Percentiles rank a stretch among this genome's conserved stretches.
Conservation (phyloP, 2,888 invertebrate species). For the Junonia oenone region DNA sequence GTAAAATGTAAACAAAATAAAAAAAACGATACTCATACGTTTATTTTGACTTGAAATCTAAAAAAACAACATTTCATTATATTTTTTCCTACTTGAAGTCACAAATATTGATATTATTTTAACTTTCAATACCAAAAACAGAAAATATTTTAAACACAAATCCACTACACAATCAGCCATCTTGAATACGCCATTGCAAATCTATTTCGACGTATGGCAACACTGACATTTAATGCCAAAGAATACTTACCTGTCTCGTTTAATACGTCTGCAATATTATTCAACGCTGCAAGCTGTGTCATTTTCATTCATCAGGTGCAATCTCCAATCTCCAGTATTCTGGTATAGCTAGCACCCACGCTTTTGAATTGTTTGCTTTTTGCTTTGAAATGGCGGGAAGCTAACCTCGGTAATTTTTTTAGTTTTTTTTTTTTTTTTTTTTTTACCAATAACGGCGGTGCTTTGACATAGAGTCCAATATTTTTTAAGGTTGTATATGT, state of each 20-base stretch:
- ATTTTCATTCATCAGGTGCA: conserved; percentile 50
- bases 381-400: not conserved
- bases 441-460: not conserved
- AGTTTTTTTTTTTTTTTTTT: not conserved
- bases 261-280: conserved; percentile 36
- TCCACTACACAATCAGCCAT: not conserved
- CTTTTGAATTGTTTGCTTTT: conserved; percentile 7
- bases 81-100: too few species aligned
- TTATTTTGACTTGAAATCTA: too few species aligned
- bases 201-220: conserved; percentile 12
- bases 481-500: too few species aligned
- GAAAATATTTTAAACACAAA: not conserved
- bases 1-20: too few species aligned
- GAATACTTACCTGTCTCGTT: conserved; percentile 30
- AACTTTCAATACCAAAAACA: too few species aligned
- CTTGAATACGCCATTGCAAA: conserved; percentile 7
- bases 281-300: conserved; percentile 39
- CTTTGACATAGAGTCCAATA: too few species aligned
- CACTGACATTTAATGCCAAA: conserved; percentile 6
- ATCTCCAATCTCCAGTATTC: conserved; percentile 50
- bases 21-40: too few species aligned
- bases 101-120: too few species aligned
- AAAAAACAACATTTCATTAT: too few species aligned
- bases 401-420: not conserved
- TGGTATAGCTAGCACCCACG: conserved; percentile 45